These are phyloP conservation scores for Argyresthia goedartella DNA, from an alignment of 2,888 invertebrate genomes.

Conservation along the genomic window DNA sequence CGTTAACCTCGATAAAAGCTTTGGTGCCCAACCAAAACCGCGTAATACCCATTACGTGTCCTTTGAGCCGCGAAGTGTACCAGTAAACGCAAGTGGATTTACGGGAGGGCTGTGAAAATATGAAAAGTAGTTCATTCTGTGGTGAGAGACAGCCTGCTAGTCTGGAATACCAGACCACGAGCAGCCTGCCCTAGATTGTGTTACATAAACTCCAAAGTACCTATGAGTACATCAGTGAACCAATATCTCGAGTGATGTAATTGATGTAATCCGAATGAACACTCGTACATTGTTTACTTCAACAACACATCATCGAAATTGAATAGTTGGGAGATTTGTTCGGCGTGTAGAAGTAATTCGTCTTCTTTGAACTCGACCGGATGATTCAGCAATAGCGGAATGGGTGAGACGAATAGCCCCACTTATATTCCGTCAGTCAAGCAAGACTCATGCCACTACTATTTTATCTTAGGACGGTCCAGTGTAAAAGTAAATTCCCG, in stretches of 20 bases:
- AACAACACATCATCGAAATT: conserved; percentile 15
- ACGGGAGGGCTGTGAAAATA: conserved; percentile 3
- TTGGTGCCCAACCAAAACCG: neutral
- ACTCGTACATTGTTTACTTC: conserved; percentile 19
- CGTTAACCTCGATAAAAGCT: neutral
- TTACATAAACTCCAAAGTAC: conserved; percentile 30
- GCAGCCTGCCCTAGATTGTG: conserved; percentile 12
- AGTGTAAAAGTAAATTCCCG: neutral
- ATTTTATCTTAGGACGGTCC: neutral
- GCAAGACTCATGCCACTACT: neutral
- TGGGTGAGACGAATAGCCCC: neutral
- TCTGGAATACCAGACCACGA: neutral
- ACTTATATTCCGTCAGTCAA: neutral
- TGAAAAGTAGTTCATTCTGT: conserved; percentile 5
- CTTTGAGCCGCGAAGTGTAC: conserved; percentile 2
- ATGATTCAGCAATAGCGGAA: too few species aligned
- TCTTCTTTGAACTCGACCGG: neutral
- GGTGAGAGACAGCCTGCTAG: conserved; percentile 3
- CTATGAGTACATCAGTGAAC: too few species aligned
- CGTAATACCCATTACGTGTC: conserved; percentile 1
- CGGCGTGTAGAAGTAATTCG: neutral
- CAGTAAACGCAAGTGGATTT: neutral
- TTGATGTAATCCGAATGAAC: conserved; percentile 4
- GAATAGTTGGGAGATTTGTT: neutral
- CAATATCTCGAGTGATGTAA: conserved; percentile 33